Base-by-base conservation (phyloP, 2,888 invertebrate species). In the Griposia aprilina region DNA sequence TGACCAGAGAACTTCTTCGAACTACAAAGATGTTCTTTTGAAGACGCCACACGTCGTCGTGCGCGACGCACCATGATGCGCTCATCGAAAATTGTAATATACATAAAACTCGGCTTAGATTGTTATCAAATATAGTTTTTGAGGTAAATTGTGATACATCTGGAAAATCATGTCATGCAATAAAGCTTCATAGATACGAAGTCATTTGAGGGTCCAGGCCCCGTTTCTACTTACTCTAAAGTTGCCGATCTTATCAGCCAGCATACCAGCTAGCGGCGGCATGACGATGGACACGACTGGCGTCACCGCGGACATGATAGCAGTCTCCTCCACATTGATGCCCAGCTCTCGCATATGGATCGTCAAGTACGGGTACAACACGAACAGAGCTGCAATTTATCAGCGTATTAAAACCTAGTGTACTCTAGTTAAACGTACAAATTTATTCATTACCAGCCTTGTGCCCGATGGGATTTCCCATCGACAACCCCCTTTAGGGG, bases 341-440 rank as follows among this genome's bases (percentile, higher is more conserved):
- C 98, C 98, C 88, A 98, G 94, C 92, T 98, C 98, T 78, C 98
- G 97, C 98, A 98, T 98, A 92, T 98, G 98, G 87, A 98, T 98
- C 70, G 98, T 98, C 92, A 98, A 94, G 95, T 98, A 98, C 10
- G 98, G 98, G 93, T 98, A 98, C 82, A 98, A 94, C 70, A 98
- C 98, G 91, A 97, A 97, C 74, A 98, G 95, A 41, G 98, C 98
- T 98, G 91, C 2, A 89, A 89, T 78, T 55, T 59, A 30, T 30
- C 5, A 20, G 62, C 62, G 36, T 30, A 41, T 74, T 70, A 62
- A 2, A 36, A 36, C 23, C 48, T 36, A 11, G 30, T 36, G 23
- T 15, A 30, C 30, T 30, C 23, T n/a, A 68, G 17, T n/a, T 23
- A 52, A 30, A 50, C 52, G 1, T 45, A 45, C n/a, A 8, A n/a